These are phyloP conservation scores for Nysson spinosus DNA, from an alignment of 2,888 invertebrate genomes.

Conservation along the genomic window DNA sequence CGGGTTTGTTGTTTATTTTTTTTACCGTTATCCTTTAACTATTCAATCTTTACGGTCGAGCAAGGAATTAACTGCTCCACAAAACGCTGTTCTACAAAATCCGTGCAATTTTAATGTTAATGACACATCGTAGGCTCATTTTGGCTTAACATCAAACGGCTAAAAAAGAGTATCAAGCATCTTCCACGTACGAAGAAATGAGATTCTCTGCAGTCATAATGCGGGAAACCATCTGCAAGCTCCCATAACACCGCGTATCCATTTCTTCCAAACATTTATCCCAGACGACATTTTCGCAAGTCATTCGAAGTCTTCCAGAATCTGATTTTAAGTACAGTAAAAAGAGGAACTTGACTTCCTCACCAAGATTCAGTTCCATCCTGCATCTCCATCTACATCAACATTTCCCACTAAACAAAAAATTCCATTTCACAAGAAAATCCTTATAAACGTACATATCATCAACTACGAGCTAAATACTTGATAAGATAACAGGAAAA, in stretches of 20 bases:
- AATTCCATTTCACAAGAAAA: too few relatives aligned
- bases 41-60: too few relatives aligned
- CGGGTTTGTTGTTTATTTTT: too few relatives aligned
- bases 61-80: neutral
- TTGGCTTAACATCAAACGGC: conserved; percentile 3
- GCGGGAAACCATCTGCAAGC: conserved; percentile 18
- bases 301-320: conserved; percentile 32
- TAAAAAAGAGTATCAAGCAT: conserved; percentile 16
- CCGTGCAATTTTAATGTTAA: conserved; percentile 12
- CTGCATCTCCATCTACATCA: too few relatives aligned
- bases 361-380: too few relatives aligned
- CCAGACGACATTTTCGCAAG: conserved; percentile 28
- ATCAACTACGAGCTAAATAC: too few relatives aligned
- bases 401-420: too few relatives aligned
- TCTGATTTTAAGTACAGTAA: too few relatives aligned
- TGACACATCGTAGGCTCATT: neutral
- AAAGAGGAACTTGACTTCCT: too few relatives aligned
- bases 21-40: too few relatives aligned
- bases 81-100: neutral
- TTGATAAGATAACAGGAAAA: too few relatives aligned
- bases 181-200: conserved; percentile 1
- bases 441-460: too few relatives aligned
- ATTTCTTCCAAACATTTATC: conserved; percentile 31
- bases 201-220: conserved; percentile 15
- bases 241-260: conserved; percentile 6